A percentile compares a stretch with the other conserved stretches of the same genome.
phyloP scores from a whole-genome alignment of 1,140 invertebrate genomes.

The Zaprionus ghesquierei region DNA sequence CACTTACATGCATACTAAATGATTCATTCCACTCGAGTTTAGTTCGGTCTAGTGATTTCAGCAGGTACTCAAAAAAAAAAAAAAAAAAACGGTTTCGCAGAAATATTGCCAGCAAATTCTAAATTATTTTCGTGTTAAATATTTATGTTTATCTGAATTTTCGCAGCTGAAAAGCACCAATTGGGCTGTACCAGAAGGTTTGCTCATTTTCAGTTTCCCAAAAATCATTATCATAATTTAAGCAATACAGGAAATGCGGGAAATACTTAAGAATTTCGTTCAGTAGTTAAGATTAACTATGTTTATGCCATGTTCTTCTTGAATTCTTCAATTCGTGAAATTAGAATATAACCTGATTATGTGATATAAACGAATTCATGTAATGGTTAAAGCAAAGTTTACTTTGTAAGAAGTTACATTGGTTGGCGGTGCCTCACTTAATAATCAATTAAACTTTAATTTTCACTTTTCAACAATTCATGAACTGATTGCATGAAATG shows the following conservation, averaged over 20 bases:
- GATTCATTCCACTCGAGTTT: background rate
- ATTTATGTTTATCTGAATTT: slow-evolving; percentile 1
- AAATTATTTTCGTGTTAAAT: background rate
- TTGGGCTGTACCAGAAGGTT: background rate
- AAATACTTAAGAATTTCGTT: slow-evolving; percentile 1
- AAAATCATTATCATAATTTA: background rate
- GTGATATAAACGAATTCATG: too few relatives aligned
- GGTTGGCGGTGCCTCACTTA: too few relatives aligned
- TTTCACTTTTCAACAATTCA: too few relatives aligned
- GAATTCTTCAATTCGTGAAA: too few relatives aligned
- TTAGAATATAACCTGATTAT: too few relatives aligned
- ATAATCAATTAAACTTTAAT: too few relatives aligned
- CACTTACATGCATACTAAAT: background rate
- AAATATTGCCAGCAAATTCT: background rate
- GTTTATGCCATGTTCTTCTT: too few relatives aligned
- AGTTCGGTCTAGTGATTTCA: background rate
- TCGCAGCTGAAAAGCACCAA: background rate
- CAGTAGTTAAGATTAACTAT: background rate
- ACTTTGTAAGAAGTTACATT: too few relatives aligned
- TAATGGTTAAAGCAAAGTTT: too few relatives aligned
- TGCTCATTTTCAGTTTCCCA: background rate
- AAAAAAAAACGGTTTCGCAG: background rate
- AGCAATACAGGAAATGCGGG: background rate
- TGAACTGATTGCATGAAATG: too few relatives aligned
- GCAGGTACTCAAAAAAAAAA: background rate